These are phyloP conservation scores for Leptarthrus brevirostris DNA, from an alignment of 2,888 invertebrate species.

Conservation along the genomic window DNA sequence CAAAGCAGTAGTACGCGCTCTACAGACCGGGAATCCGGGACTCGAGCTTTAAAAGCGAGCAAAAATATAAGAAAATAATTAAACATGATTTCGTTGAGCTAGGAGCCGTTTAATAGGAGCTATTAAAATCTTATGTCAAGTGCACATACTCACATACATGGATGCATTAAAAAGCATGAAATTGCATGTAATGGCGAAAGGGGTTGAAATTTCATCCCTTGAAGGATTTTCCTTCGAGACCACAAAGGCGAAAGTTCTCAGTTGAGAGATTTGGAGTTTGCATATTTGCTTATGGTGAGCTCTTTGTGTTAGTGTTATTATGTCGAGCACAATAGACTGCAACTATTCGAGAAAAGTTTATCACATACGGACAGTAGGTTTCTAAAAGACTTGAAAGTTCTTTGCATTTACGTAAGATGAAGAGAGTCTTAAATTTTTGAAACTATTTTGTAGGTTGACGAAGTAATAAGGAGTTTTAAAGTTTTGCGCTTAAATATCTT, in stretches of 20 bases:
- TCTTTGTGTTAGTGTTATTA: constrained; percentile 18
- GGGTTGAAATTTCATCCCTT: not conserved
- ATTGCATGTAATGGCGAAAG: not conserved
- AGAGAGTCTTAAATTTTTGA: too few relatives aligned
- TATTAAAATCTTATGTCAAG: constrained; percentile 30
- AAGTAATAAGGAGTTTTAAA: too few relatives aligned
- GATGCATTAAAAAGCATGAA: not conserved
- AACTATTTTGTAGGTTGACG: too few relatives aligned
- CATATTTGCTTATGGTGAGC: constrained; percentile 4
- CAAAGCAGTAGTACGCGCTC: not conserved
- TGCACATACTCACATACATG: not conserved
- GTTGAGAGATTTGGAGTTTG: constrained; percentile 1
- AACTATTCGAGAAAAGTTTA: constrained; percentile 23
- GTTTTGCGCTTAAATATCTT: too few relatives aligned
- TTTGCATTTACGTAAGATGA: too few relatives aligned
- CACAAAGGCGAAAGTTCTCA: constrained; percentile 23
- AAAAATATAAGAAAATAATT: constrained; percentile 7
- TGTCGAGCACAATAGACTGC: constrained; percentile 15
- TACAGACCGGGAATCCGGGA: too few relatives aligned
- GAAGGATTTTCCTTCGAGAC: not conserved
- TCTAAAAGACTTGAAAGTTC: too few relatives aligned
- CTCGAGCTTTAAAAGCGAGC: not conserved
- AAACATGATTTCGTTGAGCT: not conserved
- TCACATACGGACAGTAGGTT: too few relatives aligned
- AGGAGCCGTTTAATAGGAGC: constrained; percentile 17